These are phyloP conservation scores for Archilochus colubris DNA, from an alignment of 2,113 vertebrate genomes.

Conservation along the genomic window DNA sequence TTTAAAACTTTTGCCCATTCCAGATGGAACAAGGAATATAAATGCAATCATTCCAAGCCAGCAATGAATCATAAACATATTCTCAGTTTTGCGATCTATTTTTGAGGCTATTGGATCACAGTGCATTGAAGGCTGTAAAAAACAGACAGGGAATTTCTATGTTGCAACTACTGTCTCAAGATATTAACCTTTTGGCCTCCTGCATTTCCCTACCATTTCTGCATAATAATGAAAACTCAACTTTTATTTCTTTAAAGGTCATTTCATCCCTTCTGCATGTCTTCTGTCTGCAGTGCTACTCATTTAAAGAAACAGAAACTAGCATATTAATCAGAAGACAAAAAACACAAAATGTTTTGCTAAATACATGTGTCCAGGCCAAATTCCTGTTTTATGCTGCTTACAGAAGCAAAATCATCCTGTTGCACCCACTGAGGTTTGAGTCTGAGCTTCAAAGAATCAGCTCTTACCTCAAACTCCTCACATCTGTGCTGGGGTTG, in stretches of 20 bases:
- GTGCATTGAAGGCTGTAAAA: not conserved
- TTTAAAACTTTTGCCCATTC: not conserved
- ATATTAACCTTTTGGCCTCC: not conserved
- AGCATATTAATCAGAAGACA: not conserved
- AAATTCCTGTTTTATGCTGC: not conserved
- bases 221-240: not conserved
- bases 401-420: not conserved
- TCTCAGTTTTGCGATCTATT: not conserved
- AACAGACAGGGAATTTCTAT: not conserved
- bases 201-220: not conserved
- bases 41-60: not conserved
- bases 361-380: not conserved
- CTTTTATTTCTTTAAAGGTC: not conserved
- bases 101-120: not conserved
- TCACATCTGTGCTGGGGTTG: not conserved
- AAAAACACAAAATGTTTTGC: not conserved
- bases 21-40: not conserved
- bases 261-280: not conserved
- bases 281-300: not conserved
- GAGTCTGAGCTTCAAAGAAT: not conserved
- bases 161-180: not conserved
- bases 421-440: rapidly evolving
- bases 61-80: not conserved
- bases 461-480: not conserved
- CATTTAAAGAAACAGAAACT: not conserved